Evolutionary conservation across 2,888 invertebrate species (phyloP).

Genomic region (Drosophila melanosoma): DNA sequence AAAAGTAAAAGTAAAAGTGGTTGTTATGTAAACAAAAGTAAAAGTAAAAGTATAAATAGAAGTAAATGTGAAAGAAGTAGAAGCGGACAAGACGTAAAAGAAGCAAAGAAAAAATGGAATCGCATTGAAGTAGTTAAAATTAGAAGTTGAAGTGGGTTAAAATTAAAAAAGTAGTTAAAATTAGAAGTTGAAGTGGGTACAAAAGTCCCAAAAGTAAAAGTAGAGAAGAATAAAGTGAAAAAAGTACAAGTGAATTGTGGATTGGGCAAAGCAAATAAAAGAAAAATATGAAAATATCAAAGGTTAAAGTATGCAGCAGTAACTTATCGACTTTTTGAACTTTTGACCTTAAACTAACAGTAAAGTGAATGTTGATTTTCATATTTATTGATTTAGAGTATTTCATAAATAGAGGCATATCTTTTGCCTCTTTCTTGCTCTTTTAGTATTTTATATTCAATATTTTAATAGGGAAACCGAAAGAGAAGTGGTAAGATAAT

Average conservation of each 20-base stretch:
- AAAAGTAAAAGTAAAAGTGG: not conserved
- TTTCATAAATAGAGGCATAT: not conserved
- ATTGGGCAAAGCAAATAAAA: not conserved
- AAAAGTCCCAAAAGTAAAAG: not conserved
- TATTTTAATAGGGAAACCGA: not conserved
- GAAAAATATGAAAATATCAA: not conserved
- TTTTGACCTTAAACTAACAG: not conserved
- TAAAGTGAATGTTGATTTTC: not conserved
- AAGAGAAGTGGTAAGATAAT: not conserved
- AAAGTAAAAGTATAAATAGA: not conserved
- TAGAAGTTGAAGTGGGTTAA: not conserved
- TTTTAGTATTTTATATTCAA: too few relatives aligned
- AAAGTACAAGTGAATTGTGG: not conserved
- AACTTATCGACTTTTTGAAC: not conserved
- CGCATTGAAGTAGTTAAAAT: not conserved
- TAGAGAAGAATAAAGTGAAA: not conserved
- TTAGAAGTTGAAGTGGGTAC: not conserved
- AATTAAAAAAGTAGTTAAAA: not conserved
- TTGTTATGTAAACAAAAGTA: not conserved
- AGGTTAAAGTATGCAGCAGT: not conserved
- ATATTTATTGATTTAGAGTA: not conserved
- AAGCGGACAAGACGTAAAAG: not conserved
- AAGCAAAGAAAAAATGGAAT: not conserved
- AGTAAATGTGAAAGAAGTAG: not conserved
- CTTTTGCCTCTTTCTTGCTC: not conserved